Evolutionary conservation across 2,888 invertebrate genomes (phyloP), one percentile per base, ranked within the genome.

Genomic region (Protonemura montana): DNA sequence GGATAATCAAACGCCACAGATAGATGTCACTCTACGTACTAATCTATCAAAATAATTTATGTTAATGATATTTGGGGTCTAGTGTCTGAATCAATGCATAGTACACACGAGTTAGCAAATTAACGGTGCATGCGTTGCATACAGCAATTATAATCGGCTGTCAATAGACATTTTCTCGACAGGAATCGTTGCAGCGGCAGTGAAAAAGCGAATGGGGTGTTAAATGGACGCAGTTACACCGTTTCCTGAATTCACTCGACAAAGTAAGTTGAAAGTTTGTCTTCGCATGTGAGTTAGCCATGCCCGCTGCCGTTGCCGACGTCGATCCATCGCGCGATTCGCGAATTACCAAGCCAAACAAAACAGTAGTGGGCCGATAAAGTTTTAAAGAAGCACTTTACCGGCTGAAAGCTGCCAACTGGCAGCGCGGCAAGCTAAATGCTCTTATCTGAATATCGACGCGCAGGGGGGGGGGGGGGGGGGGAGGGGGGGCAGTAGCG

Each of bases 361-460:
- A 59, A 59, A 59, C 59, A 59, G 16, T 13, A 59, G 59, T 2
- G 13, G 59, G 6, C 16, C 59, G 59, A 59, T 59, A 59, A 59
- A 59, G 59, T 59, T 59, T 59, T 59, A 59, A 59, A 59, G 59
- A 59, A 59, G 59, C 59, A 59, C 59, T 59, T 59, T 59, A 10
- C 21, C 59, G 59, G 21, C 59, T 59, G 59, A 21, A 3, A 59
- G 13, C 3, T 59, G 59, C 16, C 13, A 59, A 21, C 59, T 59
- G 59, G 59, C 41, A 41, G 13, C 13, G 41, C 41, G 5, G 41
- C 59, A 35, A 35, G 35, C 35, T 35, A 35, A 35, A 35, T 59
- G 59, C 59, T 59, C 16, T 25, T 82, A 82, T 82, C 82, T 41
- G 82, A 82, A 82, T 82, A 82, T 82, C 42, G 82, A 82, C 35